Evolutionary conservation across 2,888 invertebrate genomes (phyloP), one percentile per base, ranked within the genome.

Genomic region (Lutraria lutraria): DNA sequence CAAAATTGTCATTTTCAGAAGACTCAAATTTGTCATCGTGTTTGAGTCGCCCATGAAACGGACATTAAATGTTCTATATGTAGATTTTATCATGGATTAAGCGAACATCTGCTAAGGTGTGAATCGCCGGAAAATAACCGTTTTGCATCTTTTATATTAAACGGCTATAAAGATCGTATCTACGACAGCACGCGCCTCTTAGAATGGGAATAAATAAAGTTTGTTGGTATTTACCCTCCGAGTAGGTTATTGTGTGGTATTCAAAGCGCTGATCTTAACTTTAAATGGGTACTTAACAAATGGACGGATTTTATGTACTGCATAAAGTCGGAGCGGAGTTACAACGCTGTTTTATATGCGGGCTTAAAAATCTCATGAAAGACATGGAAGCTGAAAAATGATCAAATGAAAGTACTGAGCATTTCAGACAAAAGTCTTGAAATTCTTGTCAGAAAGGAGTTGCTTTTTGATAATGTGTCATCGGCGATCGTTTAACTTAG

Each of bases 91-190:
- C 88, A 68, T 85, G 92, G 90, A 92, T 92, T 92, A 90, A 84
- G 86, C 79, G 54, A 92, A 86, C 90, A 90, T 88, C 92, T 90
- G 90, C 90, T 56, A 10, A 86, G 88, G 85, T 88, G 91, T 80
- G 88, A 88, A 84, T 89, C 88, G 88, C 83, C 86, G 87, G 87
- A 81, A 90, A 89, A 86, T 83, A 84, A 87, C 86, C 81, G 68
- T 68, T 82, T 84, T 81, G 76, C 86, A 60, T 68, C 81, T 88
- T 86, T 91, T 89, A 85, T 90, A 86, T 85, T 89, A 79, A 80
- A 88, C 80, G 80, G 88, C 92, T 68, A 92, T 92, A 92, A 90
- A 92, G 92, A 92, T 92, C 52, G 81, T 90, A 92, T 92, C 92
- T 29, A n/a, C n/a, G 25, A 72, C 68, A 82, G 90, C 92, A 92